Evolutionary conservation across 2,113 vertebrate genomes (phyloP), one percentile per base, ranked within the genome.

Genomic region (Chamaetylas fuelleborni): DNA sequence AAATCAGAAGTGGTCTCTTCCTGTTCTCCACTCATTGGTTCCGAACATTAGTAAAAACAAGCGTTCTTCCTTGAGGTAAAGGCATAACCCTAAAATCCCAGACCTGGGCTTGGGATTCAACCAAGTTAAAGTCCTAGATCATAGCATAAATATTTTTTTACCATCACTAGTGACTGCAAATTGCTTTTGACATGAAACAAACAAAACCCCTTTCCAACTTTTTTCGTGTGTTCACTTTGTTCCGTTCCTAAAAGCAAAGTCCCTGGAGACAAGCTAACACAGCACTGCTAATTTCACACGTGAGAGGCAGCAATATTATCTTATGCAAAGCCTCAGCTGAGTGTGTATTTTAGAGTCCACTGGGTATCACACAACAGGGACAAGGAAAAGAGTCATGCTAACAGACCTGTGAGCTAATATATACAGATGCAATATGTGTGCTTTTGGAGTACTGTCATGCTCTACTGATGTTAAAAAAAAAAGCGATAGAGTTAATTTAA

Each of bases 91-190:
- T 90, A 95, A 93, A 86, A 93, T 96, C 81, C 93, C 71, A 95
- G 72, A 89, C 34, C 80, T 85, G 26, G 53, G 86, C 81, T 12
- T 95, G 87, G 70, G 85, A 97, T 95, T 90, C 94, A 97, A 88
- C 62, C 70, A 96, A 96, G 51, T 4, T 24, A 29, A 73, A 58
- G 84, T 92, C 86, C 65, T 78, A 96, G 73, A 95, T 95, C 95
- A 93, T 79, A 95, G 86, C 70, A 96, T 95, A 97, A 97, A 97
- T 97, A 96, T 89, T 97, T 97, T 97, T 97, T 95, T 53, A 87
- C 92, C 91, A 94, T 95, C 90, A 96, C 43, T 76, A 89, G 57
- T 93, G 95, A 84, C 92, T 97, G 86, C 79, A 97, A 97, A 97
- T 96, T 94, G 81, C 88, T 96, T 97, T 96, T 47, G 82, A 78